Conservation (phyloP, 2,888 invertebrate genomes). For the Aphidius colemani region DNA sequence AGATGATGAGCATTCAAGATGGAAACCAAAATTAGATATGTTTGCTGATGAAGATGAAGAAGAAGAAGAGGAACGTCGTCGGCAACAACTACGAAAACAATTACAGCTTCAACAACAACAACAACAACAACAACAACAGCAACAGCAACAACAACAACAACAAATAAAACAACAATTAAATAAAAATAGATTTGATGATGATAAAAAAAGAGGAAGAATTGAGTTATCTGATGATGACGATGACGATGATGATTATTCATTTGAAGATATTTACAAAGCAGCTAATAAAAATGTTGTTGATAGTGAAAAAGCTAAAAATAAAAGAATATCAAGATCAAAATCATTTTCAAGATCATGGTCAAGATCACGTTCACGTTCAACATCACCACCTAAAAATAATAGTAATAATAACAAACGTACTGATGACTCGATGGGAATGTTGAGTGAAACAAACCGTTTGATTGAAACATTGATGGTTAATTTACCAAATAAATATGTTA, state of each 20-base stretch:
- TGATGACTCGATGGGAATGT: constrained; percentile 57
- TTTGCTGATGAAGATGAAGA: constrained; percentile 56
- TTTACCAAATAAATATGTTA: constrained; percentile 58
- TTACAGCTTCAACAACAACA: too few species aligned
- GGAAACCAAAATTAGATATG: constrained; percentile 56
- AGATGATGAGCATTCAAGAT: constrained; percentile 49
- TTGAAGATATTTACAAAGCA: constrained; percentile 80
- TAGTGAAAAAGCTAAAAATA: constrained; percentile 66
- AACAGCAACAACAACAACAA: too few species aligned
- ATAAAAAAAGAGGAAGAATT: constrained; percentile 55
- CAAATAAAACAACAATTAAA: too few species aligned
- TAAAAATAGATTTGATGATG: constrained; percentile 41
- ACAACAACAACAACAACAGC: too few species aligned
- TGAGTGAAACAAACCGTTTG: constrained; percentile 66
- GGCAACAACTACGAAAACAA: too few species aligned
- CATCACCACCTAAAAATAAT: constrained; percentile 36
- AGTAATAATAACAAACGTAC: constrained; percentile 34
- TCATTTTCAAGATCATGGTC: constrained; percentile 51
- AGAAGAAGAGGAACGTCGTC: neutral
- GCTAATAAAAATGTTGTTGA: constrained; percentile 76
- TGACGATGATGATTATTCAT: constrained; percentile 82
- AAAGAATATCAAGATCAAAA: constrained; percentile 48
- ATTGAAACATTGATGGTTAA: constrained; percentile 71
- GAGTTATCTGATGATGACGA: constrained; percentile 61
- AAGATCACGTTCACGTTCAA: constrained; percentile 45